phyloP scores from a whole-genome alignment of 2,113 vertebrate genomes.

The Ibidorhyncha struthersii region DNA sequence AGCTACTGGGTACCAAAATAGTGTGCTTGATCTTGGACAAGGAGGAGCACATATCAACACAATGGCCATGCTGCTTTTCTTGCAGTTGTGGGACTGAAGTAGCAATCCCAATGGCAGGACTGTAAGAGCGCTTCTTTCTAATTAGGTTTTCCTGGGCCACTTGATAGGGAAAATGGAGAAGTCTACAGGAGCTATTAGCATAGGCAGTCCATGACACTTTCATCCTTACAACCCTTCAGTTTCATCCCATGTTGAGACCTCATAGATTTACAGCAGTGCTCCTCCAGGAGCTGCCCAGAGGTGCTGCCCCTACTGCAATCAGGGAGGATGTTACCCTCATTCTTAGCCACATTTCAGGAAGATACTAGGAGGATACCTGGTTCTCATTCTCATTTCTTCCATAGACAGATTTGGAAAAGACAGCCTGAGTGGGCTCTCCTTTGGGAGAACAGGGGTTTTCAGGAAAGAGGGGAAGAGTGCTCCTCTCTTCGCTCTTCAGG shows the following conservation, averaged over 20 bases:
- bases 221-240: neutral
- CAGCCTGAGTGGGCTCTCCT: accelerated
- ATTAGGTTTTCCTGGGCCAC: neutral
- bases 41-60: neutral
- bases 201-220: neutral
- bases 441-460: neutral
- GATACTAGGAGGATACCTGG: neutral
- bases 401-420: neutral
- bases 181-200: neutral
- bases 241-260: neutral
- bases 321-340: neutral
- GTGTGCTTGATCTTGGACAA: neutral
- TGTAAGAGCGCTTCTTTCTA: neutral
- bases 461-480: neutral
- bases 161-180: neutral
- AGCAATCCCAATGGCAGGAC: neutral
- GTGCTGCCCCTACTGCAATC: accelerated
- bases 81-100: neutral
- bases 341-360: neutral
- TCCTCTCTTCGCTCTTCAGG: neutral
- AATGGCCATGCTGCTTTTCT: neutral
- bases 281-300: neutral
- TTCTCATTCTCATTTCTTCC: neutral
- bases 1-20: neutral
- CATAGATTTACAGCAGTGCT: neutral